Evolutionary conservation across 1,140 invertebrate species (phyloP).

Genomic region (Camponotus vicinus): DNA sequence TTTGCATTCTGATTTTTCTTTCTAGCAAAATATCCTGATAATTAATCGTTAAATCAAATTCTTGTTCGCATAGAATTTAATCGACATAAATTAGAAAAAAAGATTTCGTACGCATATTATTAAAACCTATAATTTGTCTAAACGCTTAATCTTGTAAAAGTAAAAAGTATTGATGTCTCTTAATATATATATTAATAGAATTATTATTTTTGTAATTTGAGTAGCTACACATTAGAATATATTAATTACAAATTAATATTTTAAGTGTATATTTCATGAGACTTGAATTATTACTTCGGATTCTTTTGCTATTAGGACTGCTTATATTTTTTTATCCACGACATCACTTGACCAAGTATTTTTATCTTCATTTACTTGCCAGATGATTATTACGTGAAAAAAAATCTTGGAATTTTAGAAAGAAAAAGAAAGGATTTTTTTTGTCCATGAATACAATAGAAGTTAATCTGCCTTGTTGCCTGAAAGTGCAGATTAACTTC

Average conservation of each 20-base stretch:
- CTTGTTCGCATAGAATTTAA: background rate
- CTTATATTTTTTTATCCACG: background rate
- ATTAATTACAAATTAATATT: background rate
- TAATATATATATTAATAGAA: no score
- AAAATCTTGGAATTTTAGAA: background rate
- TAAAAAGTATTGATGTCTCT: background rate
- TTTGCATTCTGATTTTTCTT: background rate
- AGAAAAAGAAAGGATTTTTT: background rate
- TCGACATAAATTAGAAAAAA: background rate
- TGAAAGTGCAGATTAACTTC: background rate
- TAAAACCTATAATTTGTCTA: background rate
- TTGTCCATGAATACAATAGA: no score
- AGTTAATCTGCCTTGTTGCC: no score
- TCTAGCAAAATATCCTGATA: background rate
- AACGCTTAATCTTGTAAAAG: background rate
- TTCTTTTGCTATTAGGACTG: no score
- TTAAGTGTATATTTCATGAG: background rate
- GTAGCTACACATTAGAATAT: no score
- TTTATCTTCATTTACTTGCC: background rate
- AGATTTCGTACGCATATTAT: background rate
- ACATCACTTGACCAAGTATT: no score
- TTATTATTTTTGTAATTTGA: no score
- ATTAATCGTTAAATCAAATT: constrained; percentile 3
- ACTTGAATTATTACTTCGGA: background rate
- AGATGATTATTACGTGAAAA: background rate